phyloP scores from a whole-genome alignment of 1,140 invertebrate species.

The Bombus consobrinus region DNA sequence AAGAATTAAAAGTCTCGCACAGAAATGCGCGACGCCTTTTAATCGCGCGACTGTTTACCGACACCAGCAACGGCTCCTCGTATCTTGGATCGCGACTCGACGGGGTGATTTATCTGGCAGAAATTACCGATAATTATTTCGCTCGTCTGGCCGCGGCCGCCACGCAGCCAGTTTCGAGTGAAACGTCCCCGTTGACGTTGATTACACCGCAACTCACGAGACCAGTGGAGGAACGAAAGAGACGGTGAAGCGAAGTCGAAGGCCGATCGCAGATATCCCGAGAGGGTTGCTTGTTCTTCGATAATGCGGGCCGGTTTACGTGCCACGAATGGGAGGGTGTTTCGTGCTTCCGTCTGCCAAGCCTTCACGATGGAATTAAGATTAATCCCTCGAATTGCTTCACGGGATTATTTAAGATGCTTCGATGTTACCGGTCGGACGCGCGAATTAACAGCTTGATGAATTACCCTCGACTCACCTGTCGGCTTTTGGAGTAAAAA shows the following conservation, averaged over 20 bases:
- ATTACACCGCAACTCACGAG: conserved; percentile 20
- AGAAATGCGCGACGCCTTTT: conserved; percentile 24
- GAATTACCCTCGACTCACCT: conserved; percentile 9
- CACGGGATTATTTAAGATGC: conserved; percentile 30
- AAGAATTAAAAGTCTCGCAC: not conserved
- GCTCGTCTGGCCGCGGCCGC: conserved; percentile 1
- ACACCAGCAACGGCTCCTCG: not conserved
- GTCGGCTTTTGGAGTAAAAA: not conserved
- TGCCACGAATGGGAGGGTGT: conserved; percentile 22
- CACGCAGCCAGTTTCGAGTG: conserved; percentile 23
- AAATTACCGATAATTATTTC: conserved; percentile 57
- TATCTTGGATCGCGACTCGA: conserved; percentile 33
- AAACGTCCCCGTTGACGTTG: conserved; percentile 48
- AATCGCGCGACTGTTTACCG: conserved; percentile 34
- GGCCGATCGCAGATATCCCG: conserved; percentile 41
- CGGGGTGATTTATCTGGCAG: conserved; percentile 43
- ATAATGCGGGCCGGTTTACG: conserved; percentile 38
- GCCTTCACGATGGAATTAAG: conserved; percentile 35
- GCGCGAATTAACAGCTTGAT: conserved; percentile 13
- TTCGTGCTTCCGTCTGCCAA: conserved; percentile 17
- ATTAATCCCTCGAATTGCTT: conserved; percentile 40
- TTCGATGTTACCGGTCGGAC: not conserved
- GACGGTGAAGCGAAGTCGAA: conserved; percentile 21
- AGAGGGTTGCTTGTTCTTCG: conserved; percentile 41
- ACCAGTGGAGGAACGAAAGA: not conserved